Percentiles rank a stretch among this genome's conserved stretches.
Evolutionary conservation across 1,140 invertebrate genomes (phyloP).

Genomic region (Neotoxoptera formosana): DNA sequence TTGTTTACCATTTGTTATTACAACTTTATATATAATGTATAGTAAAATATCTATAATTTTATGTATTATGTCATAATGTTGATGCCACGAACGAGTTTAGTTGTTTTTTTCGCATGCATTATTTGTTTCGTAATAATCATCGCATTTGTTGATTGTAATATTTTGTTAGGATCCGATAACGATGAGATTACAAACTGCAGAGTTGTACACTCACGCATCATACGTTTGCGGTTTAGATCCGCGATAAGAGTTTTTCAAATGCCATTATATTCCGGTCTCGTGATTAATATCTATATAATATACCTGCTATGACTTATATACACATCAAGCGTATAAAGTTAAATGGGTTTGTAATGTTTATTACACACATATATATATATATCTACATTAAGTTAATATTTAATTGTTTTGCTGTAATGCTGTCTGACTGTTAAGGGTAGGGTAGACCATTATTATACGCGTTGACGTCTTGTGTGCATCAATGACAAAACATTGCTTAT

Average conservation of each 20-base stretch:
- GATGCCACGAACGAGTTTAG: background rate
- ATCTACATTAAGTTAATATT: slow-evolving; percentile 9
- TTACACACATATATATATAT: background rate
- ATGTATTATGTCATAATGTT: background rate
- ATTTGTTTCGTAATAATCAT: background rate
- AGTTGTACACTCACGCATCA: background rate
- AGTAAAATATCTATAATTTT: background rate
- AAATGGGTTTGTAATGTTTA: background rate
- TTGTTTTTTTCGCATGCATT: background rate
- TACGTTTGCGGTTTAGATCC: background rate
- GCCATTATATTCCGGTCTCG: background rate
- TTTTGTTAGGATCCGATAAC: background rate
- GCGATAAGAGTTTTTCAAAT: background rate
- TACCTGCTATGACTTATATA: background rate
- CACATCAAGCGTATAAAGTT: background rate
- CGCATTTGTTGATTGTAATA: background rate
- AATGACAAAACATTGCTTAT: background rate
- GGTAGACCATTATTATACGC: too few relatives aligned
- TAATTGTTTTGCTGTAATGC: background rate
- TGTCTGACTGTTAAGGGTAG: too few relatives aligned
- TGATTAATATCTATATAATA: background rate
- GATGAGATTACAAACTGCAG: background rate
- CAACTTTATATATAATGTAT: too few relatives aligned
- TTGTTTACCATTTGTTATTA: background rate
- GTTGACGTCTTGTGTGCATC: too few relatives aligned